These are phyloP conservation scores for Drosophila pseudotakahashii DNA, from an alignment of 2,888 invertebrate genomes.

Conservation along the genomic window DNA sequence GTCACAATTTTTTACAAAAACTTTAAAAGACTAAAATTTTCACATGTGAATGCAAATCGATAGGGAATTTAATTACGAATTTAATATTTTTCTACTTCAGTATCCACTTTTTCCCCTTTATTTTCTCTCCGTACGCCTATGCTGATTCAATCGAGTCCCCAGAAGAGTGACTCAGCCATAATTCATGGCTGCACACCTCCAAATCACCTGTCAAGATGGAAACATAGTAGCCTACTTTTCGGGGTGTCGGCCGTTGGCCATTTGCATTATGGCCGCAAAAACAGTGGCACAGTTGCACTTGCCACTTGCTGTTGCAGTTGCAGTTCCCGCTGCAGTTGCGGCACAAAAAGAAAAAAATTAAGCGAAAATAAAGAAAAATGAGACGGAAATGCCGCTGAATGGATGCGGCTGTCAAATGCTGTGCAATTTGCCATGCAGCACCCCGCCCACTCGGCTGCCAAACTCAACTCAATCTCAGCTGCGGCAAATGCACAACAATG, in stretches of 20 bases:
- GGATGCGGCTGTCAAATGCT: slow-evolving; percentile 76
- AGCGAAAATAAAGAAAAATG: slow-evolving; percentile 39
- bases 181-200: slow-evolving; percentile 14
- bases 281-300: slow-evolving; percentile 10
- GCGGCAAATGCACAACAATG: slow-evolving; percentile 20
- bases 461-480: slow-evolving; percentile 52
- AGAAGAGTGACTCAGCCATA: background rate
- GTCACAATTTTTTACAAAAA: too few relatives aligned
- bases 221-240: slow-evolving; percentile 18
- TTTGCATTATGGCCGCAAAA: slow-evolving; percentile 52
- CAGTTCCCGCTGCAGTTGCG: background rate
- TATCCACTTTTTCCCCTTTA: background rate
- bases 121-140: background rate
- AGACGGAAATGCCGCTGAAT: slow-evolving; percentile 64
- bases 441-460: slow-evolving; percentile 22
- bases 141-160: background rate
- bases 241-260: slow-evolving; percentile 8
- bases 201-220: slow-evolving; percentile 25
- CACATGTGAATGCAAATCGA: too few relatives aligned
- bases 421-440: slow-evolving; percentile 62
- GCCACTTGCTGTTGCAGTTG: background rate
- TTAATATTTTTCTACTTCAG: too few relatives aligned
- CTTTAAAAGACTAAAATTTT: too few relatives aligned
- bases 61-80: too few relatives aligned
- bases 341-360: background rate